phyloP scores from a whole-genome alignment of 2,888 invertebrate genomes.

The Crematogaster levior region DNA sequence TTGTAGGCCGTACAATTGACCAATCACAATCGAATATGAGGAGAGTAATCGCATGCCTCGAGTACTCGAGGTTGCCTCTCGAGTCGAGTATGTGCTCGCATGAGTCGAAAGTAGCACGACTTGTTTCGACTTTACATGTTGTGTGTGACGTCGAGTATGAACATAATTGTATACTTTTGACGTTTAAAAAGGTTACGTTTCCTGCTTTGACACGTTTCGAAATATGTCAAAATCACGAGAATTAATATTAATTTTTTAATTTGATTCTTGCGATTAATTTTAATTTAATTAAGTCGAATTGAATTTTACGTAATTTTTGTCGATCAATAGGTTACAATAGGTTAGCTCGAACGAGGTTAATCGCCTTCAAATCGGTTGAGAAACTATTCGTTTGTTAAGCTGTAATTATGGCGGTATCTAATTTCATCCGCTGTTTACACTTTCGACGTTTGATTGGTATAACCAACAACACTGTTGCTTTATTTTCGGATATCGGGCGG shows the following conservation, averaged over 20 bases:
- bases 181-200: not conserved
- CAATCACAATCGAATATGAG: too few species aligned
- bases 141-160: not conserved
- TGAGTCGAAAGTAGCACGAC: too few species aligned
- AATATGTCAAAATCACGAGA: not conserved
- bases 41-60: too few species aligned
- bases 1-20: too few species aligned
- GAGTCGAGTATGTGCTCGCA: too few species aligned
- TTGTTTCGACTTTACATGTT: not conserved
- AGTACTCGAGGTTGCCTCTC: too few species aligned
- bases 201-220: not conserved
- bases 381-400: not conserved
- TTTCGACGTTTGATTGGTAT: slow-evolving; percentile 56
- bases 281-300: not conserved
- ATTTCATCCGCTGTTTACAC: slow-evolving; percentile 55
- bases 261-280: too few species aligned
- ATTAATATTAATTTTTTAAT: not conserved
- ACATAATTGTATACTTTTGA: not conserved
- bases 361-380: not conserved
- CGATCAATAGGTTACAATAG: slow-evolving; percentile 13
- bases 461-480: slow-evolving; percentile 48
- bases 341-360: not conserved
- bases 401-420: slow-evolving; percentile 57
- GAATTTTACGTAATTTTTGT: not conserved
- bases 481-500: slow-evolving; percentile 9